These are phyloP conservation scores for Chrysina gloriosa DNA, from an alignment of 2,888 invertebrate genomes.

Conservation along the genomic window DNA sequence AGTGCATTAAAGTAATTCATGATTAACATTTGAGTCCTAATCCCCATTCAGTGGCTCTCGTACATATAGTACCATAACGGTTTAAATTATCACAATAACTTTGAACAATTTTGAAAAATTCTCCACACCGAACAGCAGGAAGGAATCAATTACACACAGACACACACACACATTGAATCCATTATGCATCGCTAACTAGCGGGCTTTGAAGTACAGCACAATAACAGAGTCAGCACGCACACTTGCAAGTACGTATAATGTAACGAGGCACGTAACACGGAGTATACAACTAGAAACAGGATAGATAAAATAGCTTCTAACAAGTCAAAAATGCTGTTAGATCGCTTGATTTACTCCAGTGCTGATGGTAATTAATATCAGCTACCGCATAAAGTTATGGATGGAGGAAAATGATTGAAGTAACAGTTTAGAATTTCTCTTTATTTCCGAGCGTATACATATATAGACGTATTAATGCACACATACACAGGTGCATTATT, in stretches of 20 bases:
- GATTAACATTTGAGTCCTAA: too few species aligned
- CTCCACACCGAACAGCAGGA: conserved; percentile 11
- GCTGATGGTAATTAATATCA: conserved; percentile 9
- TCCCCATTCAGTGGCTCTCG: too few species aligned
- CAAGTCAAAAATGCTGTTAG: conserved; percentile 17
- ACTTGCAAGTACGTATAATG: neutral
- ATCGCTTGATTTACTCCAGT: conserved; percentile 1
- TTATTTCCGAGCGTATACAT: neutral
- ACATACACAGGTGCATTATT: too few species aligned
- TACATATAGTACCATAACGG: conserved; percentile 6
- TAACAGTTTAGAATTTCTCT: conserved; percentile 18
- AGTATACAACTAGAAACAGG: conserved; percentile 21
- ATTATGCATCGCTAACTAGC: conserved; percentile 23
- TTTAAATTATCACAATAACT: neutral
- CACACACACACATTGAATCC: neutral
- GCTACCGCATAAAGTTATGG: neutral
- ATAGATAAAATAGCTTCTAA: conserved; percentile 28
- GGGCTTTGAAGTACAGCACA: conserved; percentile 16
- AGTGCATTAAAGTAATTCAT: too few species aligned
- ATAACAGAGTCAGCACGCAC: conserved; percentile 10
- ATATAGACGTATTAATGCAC: neutral
- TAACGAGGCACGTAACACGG: conserved; percentile 3
- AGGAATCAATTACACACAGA: conserved; percentile 34
- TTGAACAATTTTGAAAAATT: conserved; percentile 21
- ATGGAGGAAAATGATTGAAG: conserved; percentile 14